Evolutionary conservation across 2,888 invertebrate genomes (phyloP), one percentile per base, ranked within the genome.

Genomic region (Clostera curtula): DNA sequence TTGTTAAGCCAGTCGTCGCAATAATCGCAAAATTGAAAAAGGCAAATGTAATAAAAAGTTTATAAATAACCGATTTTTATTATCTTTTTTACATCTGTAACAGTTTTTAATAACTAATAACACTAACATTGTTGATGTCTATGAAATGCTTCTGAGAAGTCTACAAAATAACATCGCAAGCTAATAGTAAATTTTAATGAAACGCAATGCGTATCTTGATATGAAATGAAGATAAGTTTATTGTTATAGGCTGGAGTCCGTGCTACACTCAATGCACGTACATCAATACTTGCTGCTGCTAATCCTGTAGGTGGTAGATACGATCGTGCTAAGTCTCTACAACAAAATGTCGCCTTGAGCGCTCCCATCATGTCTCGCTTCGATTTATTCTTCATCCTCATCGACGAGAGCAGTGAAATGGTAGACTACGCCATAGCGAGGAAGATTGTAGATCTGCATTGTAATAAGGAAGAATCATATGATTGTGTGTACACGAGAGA

Each of bases 351-450:
- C 2, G 87, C 91, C 0, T 80, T 99, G 8, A 92, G 95, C 0
- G 97, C 98, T 0, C 98, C 99, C 0, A 97, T 99, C 56, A 98
- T 99, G 98, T 98, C 98, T 0, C 89, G 99, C 47, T 99, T 99
- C 73, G 99, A 99, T 76, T 83, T 99, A 8, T 99, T 99, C 84
- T 99, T 99, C 77, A 96, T 99, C 44, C 86, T 99, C 1, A 93
- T 98, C 2, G 99, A 99, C 65, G 98, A 99, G 66, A 95, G 96
- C 60, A 77, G 75, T 15, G 75, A 91, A 82, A 89, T 97, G 48
- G 90, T 95, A 0, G 99, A 99, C 75, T 98, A 96, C 62, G 97
- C 98, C 0, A 98, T 99, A 35, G 99, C 98, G 0, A 88, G 95
- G 40, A 93, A 96, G 62, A 98, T 99, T 31, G 91, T 99, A 0